Evolutionary conservation across 92 coral and sea anemone species (phyloP), one percentile per base, ranked within the genome.

Genomic region (Porites evermanni): DNA sequence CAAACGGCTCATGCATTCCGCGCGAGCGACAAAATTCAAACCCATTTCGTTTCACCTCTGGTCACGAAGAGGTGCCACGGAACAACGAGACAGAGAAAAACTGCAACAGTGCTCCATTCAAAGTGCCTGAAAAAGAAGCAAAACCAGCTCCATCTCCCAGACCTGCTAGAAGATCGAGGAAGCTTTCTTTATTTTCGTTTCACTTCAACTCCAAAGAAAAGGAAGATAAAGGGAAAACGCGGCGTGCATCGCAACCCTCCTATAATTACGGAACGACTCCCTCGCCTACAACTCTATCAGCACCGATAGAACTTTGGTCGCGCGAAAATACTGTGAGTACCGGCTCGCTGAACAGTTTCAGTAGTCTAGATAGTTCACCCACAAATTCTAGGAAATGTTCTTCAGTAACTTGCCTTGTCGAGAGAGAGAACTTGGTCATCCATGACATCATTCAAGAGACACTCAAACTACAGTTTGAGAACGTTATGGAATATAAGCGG

Each of bases 111-210:
- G 26, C 82, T 21, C 50, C 85, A 16, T 76, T 59, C 59, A 17
- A 60, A 9, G 32, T 75, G 20, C 67, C 77, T 6, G 86, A 82
- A 47, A 70, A 85, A 71, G 90, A 90, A 24, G 13, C 84, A 84
- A 63, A 83, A 88, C 85, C 67, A 73, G 82, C 89, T 54, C 98
- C 98, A 10, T 90, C 89, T 63, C 98, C 98, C 47, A 94, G 88
- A 65, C 89, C 91, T 16, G 81, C 84, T 11, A 94, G 91, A 79
- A 82, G 98, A 61, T 78, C 92, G 1, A 87, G 98, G 68, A 94
- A 94, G 67, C 84, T 94, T 29, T 94, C 98, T 32, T 84, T 94
- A 18, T 94, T 94, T 81, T 94, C 98, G 88, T 91, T 94, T 70
- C 95, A 94, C 72, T 93, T 94, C 54, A 94, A 89, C 74, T 89